phyloP scores from a whole-genome alignment of 1,140 invertebrate genomes.

The Dendrolimus kikuchii region DNA sequence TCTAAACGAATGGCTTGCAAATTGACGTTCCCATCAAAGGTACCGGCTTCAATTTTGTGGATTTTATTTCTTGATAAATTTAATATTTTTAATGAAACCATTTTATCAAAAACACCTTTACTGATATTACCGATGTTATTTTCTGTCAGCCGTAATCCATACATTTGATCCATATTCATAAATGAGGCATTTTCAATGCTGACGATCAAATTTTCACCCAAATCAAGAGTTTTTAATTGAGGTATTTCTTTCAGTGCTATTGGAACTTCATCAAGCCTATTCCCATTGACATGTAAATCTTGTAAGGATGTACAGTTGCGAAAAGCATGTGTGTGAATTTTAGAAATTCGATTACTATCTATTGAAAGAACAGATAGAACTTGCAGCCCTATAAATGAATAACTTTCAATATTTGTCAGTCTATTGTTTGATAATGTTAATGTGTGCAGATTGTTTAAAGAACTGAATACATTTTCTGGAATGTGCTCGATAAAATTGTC shows the following conservation, averaged over 20 bases:
- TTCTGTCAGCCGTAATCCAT: conserved; percentile 88
- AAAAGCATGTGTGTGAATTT: conserved; percentile 85
- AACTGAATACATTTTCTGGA: conserved; percentile 86
- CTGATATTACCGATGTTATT: conserved; percentile 91
- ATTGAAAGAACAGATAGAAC: conserved; percentile 85
- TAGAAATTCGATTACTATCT: conserved; percentile 87
- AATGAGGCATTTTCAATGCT: conserved; percentile 88
- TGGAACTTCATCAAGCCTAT: conserved; percentile 88
- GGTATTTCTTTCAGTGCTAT: conserved; percentile 85
- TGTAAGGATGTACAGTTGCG: conserved; percentile 88
- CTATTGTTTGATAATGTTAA: conserved; percentile 90
- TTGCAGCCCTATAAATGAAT: conserved; percentile 84
- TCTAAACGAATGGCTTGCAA: conserved; percentile 90
- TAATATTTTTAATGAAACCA: conserved; percentile 88
- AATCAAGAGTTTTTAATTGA: conserved; percentile 87
- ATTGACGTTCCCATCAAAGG: conserved; percentile 88
- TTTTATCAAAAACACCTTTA: conserved; percentile 87
- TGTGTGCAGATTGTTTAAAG: conserved; percentile 87
- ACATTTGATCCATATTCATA: conserved; percentile 84
- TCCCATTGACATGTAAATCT: conserved; percentile 92
- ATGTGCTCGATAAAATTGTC: conserved; percentile 88
- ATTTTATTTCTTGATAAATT: conserved; percentile 92
- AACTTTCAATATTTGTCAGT: conserved; percentile 82
- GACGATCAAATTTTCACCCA: conserved; percentile 91
- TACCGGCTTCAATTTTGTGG: conserved; percentile 86